phyloP scores from a whole-genome alignment of 2,113 vertebrate genomes.

The Gallinago media region DNA sequence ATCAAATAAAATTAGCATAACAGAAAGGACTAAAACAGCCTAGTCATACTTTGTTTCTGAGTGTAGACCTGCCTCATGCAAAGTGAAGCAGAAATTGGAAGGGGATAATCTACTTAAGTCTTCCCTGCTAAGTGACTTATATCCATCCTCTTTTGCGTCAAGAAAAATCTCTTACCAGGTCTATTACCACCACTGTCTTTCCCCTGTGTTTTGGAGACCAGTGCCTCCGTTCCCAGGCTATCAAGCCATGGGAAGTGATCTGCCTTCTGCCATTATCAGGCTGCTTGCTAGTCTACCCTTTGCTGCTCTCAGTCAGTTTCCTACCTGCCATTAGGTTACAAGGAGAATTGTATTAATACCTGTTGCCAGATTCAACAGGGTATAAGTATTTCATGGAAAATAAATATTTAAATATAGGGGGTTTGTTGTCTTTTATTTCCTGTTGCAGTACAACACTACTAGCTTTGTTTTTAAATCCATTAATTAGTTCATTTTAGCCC shows the following conservation, averaged over 20 bases:
- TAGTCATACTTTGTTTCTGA: not conserved
- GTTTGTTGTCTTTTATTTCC: not conserved
- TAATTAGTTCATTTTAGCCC: not conserved
- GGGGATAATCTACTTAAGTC: not conserved
- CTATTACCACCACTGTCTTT: not conserved
- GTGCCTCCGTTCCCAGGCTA: fast-evolving
- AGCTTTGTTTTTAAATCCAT: not conserved
- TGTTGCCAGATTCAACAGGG: not conserved
- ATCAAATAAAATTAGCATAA: not conserved
- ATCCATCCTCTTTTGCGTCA: not conserved
- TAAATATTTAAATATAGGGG: not conserved
- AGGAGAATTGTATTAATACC: not conserved
- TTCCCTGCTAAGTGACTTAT: not conserved
- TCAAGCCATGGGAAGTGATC: not conserved
- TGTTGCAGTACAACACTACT: not conserved
- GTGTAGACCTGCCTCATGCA: not conserved
- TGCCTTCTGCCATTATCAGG: not conserved
- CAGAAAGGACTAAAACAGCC: not conserved
- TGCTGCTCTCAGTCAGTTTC: not conserved
- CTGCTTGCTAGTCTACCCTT: not conserved
- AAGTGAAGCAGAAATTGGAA: not conserved
- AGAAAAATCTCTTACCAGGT: not conserved
- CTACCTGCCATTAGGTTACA: not conserved
- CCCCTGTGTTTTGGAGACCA: not conserved
- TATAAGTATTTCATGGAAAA: not conserved